phyloP scores from a whole-genome alignment of 2,888 invertebrate species.

The Oxycera nigricornis region DNA sequence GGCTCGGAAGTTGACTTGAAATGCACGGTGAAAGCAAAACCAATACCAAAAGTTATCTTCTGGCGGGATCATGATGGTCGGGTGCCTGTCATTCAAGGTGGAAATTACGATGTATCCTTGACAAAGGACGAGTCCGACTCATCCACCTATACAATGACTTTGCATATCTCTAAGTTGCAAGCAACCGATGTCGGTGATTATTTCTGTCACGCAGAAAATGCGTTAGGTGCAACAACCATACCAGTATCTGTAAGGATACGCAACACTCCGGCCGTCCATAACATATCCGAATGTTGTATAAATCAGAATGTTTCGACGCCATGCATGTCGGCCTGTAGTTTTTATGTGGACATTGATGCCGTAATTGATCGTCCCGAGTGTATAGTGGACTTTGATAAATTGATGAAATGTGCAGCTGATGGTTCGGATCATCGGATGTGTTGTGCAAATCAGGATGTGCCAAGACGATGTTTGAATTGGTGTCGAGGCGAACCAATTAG shows the following conservation, averaged over 20 bases:
- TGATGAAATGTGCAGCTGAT: constrained; percentile 85
- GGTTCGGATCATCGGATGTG: constrained; percentile 84
- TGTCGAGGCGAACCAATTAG: constrained; percentile 79
- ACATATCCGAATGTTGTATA: constrained; percentile 82
- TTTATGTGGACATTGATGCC: constrained; percentile 82
- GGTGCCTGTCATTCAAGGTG: constrained; percentile 78
- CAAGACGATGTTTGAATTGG: constrained; percentile 82
- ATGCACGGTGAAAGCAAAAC: constrained; percentile 79
- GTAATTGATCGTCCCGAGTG: constrained; percentile 83
- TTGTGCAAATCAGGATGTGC: constrained; percentile 81
- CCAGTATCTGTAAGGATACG: constrained; percentile 77
- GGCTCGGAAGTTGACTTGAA: constrained; percentile 80
- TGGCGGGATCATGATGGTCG: constrained; percentile 80
- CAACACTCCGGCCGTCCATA: constrained; percentile 69
- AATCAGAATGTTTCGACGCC: constrained; percentile 77
- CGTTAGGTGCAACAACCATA: constrained; percentile 75
- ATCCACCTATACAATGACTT: constrained; percentile 75
- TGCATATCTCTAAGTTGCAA: constrained; percentile 75
- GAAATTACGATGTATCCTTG: constrained; percentile 73
- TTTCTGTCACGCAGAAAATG: constrained; percentile 85
- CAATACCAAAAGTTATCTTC: constrained; percentile 81
- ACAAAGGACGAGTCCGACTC: constrained; percentile 69
- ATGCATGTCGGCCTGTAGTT: constrained; percentile 85
- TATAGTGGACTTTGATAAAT: constrained; percentile 81
- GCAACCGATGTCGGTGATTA: constrained; percentile 80